A percentile compares a stretch with the other conserved stretches of the same genome.
These are phyloP conservation scores for Zygogramma bicolorata DNA, from an alignment of 2,888 invertebrate species.

Conservation along the genomic window DNA sequence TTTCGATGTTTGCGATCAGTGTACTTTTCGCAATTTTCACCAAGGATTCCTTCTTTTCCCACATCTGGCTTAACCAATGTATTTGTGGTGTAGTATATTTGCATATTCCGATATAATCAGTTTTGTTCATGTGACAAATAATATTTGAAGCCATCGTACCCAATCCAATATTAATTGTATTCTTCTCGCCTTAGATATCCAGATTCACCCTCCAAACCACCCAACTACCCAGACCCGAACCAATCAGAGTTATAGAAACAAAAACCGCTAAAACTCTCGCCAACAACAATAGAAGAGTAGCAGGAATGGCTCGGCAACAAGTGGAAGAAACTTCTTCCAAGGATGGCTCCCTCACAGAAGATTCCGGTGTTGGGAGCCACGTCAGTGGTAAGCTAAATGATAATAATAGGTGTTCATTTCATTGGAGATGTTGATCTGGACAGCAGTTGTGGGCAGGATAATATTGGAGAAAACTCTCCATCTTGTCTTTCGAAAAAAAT, in stretches of 20 bases:
- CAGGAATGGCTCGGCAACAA: constrained; percentile 65
- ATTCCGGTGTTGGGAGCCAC: constrained; percentile 72
- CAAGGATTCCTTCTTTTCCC: too few relatives aligned
- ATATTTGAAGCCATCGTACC: too few relatives aligned
- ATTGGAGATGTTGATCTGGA: too few relatives aligned
- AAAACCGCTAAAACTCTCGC: constrained; percentile 81
- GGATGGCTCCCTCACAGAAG: constrained; percentile 74
- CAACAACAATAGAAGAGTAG: constrained; percentile 76
- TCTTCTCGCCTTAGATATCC: constrained; percentile 54
- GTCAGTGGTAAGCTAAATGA: constrained; percentile 49
- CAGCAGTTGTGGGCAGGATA: too few relatives aligned
- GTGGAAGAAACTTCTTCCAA: constrained; percentile 65
- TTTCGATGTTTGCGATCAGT: too few relatives aligned
- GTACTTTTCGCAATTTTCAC: too few relatives aligned
- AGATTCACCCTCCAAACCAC: constrained; percentile 79
- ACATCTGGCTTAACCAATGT: too few relatives aligned
- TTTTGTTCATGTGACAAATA: neutral
- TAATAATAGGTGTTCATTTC: neutral
- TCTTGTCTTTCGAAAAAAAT: neutral
- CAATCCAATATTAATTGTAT: too few relatives aligned
- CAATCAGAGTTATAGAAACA: constrained; percentile 73
- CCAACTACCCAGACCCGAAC: constrained; percentile 82
- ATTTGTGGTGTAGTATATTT: too few relatives aligned
- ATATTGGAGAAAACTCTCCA: neutral
- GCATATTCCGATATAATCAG: too few relatives aligned